Evolutionary conservation across 2,797 vertebrate species (phyloP).

Genomic region (Intellagama lesueurii): DNA sequence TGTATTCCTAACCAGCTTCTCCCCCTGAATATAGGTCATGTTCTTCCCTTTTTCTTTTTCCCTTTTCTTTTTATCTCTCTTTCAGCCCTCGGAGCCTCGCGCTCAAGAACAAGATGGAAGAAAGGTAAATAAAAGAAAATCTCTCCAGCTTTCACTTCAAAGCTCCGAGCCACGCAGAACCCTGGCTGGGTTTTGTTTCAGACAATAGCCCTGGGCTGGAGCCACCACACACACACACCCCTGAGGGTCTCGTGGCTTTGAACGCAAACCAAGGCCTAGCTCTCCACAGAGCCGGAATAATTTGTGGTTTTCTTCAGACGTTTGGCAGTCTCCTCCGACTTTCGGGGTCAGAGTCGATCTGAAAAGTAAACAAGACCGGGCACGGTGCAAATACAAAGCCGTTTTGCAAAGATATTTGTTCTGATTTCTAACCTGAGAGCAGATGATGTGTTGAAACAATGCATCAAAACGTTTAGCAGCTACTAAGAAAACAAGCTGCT

Average conservation of each 20-base stretch:
- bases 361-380: background rate
- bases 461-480: background rate
- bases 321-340: background rate
- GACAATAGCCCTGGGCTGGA: background rate
- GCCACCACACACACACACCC: background rate
- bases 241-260: background rate
- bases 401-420: background rate
- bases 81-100: background rate
- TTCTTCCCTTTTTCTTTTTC: no score
- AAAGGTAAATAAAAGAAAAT: background rate
- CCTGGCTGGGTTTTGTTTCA: background rate
- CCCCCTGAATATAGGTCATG: background rate
- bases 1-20: background rate
- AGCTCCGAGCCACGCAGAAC: background rate
- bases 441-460: background rate
- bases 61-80: no score
- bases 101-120: background rate
- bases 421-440: background rate
- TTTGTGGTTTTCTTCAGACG: background rate
- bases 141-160: background rate
- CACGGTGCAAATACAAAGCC: background rate
- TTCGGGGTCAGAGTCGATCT: background rate
- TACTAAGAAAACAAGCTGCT: background rate
- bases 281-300: background rate
- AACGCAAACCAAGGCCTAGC: background rate